Evolutionary conservation across 2,113 vertebrate genomes (phyloP).

Genomic region (Arizona elegans): DNA sequence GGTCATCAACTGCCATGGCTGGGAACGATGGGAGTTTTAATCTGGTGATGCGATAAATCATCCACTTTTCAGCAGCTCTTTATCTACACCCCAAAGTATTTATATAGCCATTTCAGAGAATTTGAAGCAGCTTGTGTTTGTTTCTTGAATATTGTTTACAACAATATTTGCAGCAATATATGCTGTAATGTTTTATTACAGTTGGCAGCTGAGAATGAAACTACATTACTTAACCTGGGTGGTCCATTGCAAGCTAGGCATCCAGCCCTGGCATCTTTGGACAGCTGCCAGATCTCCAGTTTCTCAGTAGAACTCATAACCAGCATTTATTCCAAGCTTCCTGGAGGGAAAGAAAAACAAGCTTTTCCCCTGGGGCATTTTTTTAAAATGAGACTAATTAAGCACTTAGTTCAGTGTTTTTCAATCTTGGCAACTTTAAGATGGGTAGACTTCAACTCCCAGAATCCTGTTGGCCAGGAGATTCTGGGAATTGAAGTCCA

Average conservation of each 20-base stretch:
- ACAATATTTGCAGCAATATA: not conserved
- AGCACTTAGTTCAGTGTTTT: not conserved
- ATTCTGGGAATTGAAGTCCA: not conserved
- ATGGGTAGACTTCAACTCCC: not conserved
- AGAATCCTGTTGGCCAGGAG: not conserved
- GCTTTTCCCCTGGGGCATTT: not conserved
- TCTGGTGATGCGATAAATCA: not conserved
- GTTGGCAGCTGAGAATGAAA: not conserved
- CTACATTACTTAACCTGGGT: not conserved
- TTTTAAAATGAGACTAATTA: not conserved
- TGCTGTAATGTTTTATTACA: not conserved
- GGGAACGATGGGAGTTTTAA: not conserved
- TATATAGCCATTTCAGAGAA: not conserved
- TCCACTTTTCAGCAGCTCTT: not conserved
- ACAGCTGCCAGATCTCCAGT: not conserved
- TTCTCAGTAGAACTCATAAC: not conserved
- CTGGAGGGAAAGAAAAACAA: not conserved
- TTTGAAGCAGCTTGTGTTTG: not conserved
- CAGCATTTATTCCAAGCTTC: not conserved
- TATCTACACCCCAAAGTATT: not conserved
- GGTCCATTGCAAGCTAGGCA: not conserved
- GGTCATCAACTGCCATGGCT: not conserved
- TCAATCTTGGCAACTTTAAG: not conserved
- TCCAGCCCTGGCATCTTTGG: not conserved
- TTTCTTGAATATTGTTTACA: not conserved